Conservation (phyloP, 2,888 invertebrate genomes). For the Drosophila mimetica region DNA sequence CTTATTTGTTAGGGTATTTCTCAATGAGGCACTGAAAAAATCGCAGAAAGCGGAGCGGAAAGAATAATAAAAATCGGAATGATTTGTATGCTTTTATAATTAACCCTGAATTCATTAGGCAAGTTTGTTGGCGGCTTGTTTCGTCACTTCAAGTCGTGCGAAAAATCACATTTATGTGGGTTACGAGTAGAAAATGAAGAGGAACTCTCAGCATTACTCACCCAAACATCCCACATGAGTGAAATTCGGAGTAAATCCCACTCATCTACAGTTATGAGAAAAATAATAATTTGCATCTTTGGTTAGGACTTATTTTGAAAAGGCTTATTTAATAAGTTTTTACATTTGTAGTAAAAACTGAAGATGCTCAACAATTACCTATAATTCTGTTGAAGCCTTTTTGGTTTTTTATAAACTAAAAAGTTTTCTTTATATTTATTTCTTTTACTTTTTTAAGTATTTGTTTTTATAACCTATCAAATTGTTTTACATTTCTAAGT, state of each 20-base stretch:
- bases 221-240: background rate
- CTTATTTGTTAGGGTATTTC: constrained; percentile 8
- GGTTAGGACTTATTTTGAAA: no score
- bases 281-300: no score
- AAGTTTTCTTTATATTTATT: background rate
- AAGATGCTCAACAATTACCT: no score
- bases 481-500: background rate
- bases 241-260: background rate
- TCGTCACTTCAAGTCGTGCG: constrained; percentile 10
- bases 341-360: no score
- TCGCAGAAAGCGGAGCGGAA: constrained; percentile 11
- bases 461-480: background rate
- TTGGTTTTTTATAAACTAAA: no score
- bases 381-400: no score
- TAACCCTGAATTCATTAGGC: constrained; percentile 35
- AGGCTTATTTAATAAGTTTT: no score
- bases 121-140: constrained; percentile 7
- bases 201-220: constrained; percentile 51
- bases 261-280: background rate
- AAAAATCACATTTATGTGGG: constrained; percentile 51
- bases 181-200: constrained; percentile 54
- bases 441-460: background rate
- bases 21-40: background rate
- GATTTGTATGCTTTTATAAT: constrained; percentile 47
- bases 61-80: constrained; percentile 37